Base-by-base conservation (phyloP, 2,113 vertebrate genomes). In the Bujurquina vittata region DNA sequence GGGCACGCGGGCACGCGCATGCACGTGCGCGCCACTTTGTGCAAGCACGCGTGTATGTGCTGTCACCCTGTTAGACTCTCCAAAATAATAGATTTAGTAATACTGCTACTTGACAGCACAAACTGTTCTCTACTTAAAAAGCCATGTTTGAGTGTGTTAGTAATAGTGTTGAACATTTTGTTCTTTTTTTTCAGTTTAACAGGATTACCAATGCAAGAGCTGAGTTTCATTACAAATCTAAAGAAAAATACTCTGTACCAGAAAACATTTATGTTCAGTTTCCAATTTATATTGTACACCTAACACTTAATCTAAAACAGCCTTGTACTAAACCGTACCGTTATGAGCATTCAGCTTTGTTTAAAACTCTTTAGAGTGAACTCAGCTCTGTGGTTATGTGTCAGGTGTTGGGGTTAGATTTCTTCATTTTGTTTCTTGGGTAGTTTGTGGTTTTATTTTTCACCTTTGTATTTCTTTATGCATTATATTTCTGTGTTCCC, bases 51-150 rank as follows among this genome's bases (percentile, higher is more conserved):
- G 18, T 49, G 65, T 69, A 43, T 2, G 23, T 31, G 23, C 72
- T 78, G 81, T 87, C 84, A 84, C 52, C 43, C 37, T 88, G 84
- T 84, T 60, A 62, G 54, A 81, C 33, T 79, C 52, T 82, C 17
- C 11, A 84, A 72, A 84, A 85, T 33, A 83, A 69, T 26, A 79
- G 23, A 58, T 62, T 84, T 65, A 49, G 18, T 54, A 76, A 49
- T 49, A 15, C 58, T 31, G 72, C 59, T 75, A 7, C 31, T 63
- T 81, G 57, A 84, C 35, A 54, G 55, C 74, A 85, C 60, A 74
- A 52, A 80, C 69, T 61, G 20, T 54, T 58, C 56, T 78, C 29
- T 4, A 3, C 12, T 82, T 73, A 43, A 81, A 82, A 14, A 3
- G 43, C n/a, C n/a, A 26, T 54, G 23, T 75, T 69, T 20, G 52